Evolutionary conservation across 2,797 vertebrate genomes (phyloP), one percentile per base, ranked within the genome.

Genomic region (Orientallactaga sibirica): DNA sequence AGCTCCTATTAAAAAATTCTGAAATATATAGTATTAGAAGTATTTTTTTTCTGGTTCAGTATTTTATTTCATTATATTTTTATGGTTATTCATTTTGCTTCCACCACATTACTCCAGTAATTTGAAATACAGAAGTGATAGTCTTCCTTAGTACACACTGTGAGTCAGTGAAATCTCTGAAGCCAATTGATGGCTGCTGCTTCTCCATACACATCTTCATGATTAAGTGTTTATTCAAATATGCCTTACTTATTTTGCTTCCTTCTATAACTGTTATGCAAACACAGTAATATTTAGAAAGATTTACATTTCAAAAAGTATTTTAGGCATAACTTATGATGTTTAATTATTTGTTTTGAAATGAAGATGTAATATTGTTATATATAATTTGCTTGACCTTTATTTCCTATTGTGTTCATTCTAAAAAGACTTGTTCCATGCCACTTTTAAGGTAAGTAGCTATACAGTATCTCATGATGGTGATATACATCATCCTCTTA

Each of bases 271-370:
- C 86, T 41, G 3, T 61, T 85, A 41, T 86, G 11, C 52, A 52
- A 52, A 48, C 2, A 27, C 33, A 71, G 58, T 73, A 37, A 37
- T 64, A 33, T 89, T 15, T 76, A 55, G 10, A 93, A 71, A 14
- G 29, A 86, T 66, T 73, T 89, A 27, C 85, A 73, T 37, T 66
- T 82, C 48, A 37, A 7, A 61, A 66, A 91, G 29, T 12, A 48
- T 4, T 29, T 88, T 88, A 18, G 55, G 68, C 1, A 8, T 24
- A 78, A 70, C 27, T 29, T 68, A n/a, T 64, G 11, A 41, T 77
- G 2, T 79, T 58, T 19, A n/a, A 90, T 24, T 68, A 48, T 79
- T 87, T 74, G 58, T 73, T 93, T 91, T 91, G n/a, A 91, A 90
- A 41, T 84, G 24, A 81, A 12, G n/a, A 14, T 75, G 20, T 88